phyloP scores from a whole-genome alignment of 2,113 vertebrate genomes.

The Psephotus haematonotus region DNA sequence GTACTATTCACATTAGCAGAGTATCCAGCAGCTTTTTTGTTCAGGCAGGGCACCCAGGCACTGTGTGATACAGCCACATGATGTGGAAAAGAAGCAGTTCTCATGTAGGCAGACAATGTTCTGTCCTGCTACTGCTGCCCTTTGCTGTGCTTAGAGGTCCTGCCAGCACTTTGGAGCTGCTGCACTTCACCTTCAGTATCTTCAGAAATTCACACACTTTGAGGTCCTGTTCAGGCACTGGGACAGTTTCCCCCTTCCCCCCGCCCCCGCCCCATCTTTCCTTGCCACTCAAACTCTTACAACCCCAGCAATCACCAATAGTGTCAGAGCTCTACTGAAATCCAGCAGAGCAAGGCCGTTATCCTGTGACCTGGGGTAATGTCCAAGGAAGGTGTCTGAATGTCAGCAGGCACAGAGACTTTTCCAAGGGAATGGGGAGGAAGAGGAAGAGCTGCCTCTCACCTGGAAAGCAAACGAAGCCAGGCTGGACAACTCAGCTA shows the following conservation, averaged over 20 bases:
- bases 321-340: neutral
- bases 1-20: neutral
- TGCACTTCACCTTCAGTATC: neutral
- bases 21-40: neutral
- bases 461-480: neutral
- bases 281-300: neutral
- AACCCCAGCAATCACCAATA: neutral
- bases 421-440: neutral
- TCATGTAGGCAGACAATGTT: neutral
- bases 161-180: neutral
- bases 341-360: neutral
- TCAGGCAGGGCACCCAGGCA: neutral
- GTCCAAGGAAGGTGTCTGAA: neutral
- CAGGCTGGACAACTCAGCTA: neutral
- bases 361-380: neutral
- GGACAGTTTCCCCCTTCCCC: neutral
- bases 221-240: neutral
- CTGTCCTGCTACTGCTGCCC: neutral
- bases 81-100: neutral
- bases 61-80: rapidly evolving
- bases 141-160: neutral
- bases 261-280: neutral
- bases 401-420: rapidly evolving
- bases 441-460: neutral
- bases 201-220: neutral